Conservation (phyloP, 2,113 vertebrate genomes). For the Pycnonotus jocosus region DNA sequence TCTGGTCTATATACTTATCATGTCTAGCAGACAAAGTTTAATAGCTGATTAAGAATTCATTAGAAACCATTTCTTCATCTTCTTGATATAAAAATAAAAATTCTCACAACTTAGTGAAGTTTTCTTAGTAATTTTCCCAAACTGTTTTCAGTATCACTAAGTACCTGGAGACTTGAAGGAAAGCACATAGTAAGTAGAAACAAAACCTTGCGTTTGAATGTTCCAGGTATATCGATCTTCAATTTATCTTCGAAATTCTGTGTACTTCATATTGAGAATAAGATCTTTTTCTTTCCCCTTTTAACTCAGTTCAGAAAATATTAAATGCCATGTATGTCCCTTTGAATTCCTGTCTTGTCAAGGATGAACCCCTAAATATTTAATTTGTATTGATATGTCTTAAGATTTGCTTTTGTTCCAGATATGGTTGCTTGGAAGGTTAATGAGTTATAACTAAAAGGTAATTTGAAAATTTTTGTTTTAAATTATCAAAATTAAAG, state of each 20-base stretch:
- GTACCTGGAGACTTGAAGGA: not conserved
- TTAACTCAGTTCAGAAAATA: not conserved
- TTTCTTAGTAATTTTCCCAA: not conserved
- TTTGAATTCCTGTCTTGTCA: constrained; percentile 13
- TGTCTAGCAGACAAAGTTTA: not conserved
- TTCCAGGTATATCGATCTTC: not conserved
- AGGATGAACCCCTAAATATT: constrained; percentile 29
- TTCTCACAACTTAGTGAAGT: not conserved
- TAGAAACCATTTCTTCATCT: not conserved
- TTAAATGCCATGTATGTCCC: not conserved
- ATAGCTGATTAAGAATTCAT: not conserved
- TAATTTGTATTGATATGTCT: not conserved
- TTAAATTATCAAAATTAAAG: constrained; percentile 68
- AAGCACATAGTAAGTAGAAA: not conserved
- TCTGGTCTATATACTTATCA: not conserved
- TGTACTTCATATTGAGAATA: not conserved
- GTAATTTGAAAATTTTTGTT: constrained; percentile 64
- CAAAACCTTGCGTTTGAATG: not conserved
- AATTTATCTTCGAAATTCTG: not conserved
- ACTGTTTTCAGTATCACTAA: not conserved
- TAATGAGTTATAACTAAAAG: constrained; percentile 61
- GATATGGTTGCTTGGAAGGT: not conserved
- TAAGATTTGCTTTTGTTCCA: not conserved
- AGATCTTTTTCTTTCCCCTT: not conserved
- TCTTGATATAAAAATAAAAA: not conserved